Evolutionary conservation across 1,140 invertebrate genomes (phyloP).

Genomic region (Nasonia longicornis): DNA sequence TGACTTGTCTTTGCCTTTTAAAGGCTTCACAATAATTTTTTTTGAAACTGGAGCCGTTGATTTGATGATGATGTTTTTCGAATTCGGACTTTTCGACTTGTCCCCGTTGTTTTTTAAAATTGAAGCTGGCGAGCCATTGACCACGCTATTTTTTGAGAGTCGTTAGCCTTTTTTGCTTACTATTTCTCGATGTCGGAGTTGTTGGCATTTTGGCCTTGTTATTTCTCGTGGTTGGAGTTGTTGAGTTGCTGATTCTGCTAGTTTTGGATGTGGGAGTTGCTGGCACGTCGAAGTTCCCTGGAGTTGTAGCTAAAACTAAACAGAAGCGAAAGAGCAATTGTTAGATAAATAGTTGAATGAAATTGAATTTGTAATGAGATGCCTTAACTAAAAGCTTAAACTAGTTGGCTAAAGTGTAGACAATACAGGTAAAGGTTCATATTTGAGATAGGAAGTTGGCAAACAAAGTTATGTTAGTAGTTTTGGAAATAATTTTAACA

Average conservation of each 20-base stretch:
- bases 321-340: neutral
- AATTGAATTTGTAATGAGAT: neutral
- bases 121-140: no score
- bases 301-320: neutral
- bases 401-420: neutral
- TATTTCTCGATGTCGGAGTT: neutral
- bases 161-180: neutral
- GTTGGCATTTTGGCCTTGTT: neutral
- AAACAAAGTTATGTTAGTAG: neutral
- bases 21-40: neutral
- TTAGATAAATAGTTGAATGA: neutral
- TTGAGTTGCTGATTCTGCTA: neutral
- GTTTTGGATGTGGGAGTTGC: neutral
- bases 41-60: no score
- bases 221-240: neutral
- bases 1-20: neutral
- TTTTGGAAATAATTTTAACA: neutral
- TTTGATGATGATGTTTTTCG: neutral
- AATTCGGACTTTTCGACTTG: neutral
- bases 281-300: neutral
- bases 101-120: neutral
- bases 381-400: neutral
- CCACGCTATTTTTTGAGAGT: neutral
- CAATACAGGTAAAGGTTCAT: neutral
- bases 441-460: neutral